Conservation (phyloP, 2,797 vertebrate genomes). For the Anabacerthia variegaticeps region DNA sequence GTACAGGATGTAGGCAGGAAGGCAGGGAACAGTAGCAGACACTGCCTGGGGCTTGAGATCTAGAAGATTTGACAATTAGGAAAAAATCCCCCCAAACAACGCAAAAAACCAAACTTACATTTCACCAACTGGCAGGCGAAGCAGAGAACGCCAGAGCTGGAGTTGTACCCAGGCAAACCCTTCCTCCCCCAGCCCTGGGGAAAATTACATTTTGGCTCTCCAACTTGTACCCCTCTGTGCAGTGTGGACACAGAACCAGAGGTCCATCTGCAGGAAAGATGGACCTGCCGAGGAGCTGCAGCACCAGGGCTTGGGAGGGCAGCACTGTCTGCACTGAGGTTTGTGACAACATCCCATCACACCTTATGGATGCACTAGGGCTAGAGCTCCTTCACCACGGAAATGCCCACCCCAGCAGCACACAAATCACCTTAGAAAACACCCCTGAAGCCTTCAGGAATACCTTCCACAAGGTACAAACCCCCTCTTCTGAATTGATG, state of each 20-base stretch:
- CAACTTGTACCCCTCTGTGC: background rate
- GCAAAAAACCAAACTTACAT: background rate
- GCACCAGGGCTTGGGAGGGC: background rate
- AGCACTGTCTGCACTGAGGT: background rate
- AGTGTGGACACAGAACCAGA: background rate
- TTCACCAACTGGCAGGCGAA: background rate
- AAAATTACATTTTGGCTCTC: background rate
- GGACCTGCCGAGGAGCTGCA: background rate
- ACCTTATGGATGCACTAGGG: background rate
- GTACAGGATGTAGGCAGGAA: constrained; percentile 93
- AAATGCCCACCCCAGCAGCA: background rate
- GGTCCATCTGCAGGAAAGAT: background rate
- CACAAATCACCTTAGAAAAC: background rate
- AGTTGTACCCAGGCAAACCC: background rate
- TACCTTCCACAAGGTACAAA: background rate
- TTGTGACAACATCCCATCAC: background rate
- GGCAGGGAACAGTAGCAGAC: constrained; percentile 89
- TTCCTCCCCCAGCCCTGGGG: background rate
- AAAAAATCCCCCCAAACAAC: background rate
- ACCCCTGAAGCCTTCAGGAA: background rate
- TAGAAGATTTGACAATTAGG: constrained; percentile 35
- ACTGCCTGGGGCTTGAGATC: constrained; percentile 85
- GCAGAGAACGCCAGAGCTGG: background rate
- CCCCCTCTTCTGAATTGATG: background rate
- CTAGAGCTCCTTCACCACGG: background rate